Base-by-base conservation (phyloP, 2,888 invertebrate genomes). In the Agrotis segetum region DNA sequence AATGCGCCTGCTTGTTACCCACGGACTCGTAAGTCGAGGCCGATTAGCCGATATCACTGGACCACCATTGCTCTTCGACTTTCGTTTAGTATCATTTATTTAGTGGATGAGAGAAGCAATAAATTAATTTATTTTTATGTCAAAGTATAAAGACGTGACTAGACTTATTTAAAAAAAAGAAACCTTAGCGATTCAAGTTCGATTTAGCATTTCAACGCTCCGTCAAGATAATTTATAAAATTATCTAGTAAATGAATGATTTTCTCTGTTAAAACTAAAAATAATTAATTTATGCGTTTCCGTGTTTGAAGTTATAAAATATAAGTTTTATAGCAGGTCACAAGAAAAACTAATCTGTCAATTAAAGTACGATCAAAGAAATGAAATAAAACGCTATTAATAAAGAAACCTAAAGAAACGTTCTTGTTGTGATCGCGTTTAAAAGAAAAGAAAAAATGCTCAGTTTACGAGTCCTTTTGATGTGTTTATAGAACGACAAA, bases 281-380 rank as follows among this genome's bases (percentile, higher is more conserved):
- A 58, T 53, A 62, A 58, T 52, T 53, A 62, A 58, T 52, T 60
- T 14, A 61, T 53, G 49, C 40, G 60, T 76, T 71, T 79, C 53
- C 71, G 64, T 65, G 50, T 61, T 46, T 17, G 47, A 52, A 62
- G 67, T 55, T 65, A 58, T 75, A 71, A 67, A 72, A 66, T 76
- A 62, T 61, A 65, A 62, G 7, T 62, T 80, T 55, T 67, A 71
- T 61, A 56, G 52, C 44, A 17, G 13, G 17, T 6, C 17, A 71
- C 55, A 50, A 17, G 47, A 13, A 49, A 47, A 55, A 64, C 46
- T 50, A 62, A 76, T 59, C 19, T 59, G 16, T 56, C 17, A 29
- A 49, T 62, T 62, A 59, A 79, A 72, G 65, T 56, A 21, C 44
- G 62, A 77, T 80, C 79, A 79, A 79, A 79, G 79, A 67, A 52